A percentile compares a stretch with the other conserved stretches of the same genome.
These are phyloP conservation scores for Blastomussa wellsi DNA, from an alignment of 92 coral and sea anemone species.

Conservation along the genomic window DNA sequence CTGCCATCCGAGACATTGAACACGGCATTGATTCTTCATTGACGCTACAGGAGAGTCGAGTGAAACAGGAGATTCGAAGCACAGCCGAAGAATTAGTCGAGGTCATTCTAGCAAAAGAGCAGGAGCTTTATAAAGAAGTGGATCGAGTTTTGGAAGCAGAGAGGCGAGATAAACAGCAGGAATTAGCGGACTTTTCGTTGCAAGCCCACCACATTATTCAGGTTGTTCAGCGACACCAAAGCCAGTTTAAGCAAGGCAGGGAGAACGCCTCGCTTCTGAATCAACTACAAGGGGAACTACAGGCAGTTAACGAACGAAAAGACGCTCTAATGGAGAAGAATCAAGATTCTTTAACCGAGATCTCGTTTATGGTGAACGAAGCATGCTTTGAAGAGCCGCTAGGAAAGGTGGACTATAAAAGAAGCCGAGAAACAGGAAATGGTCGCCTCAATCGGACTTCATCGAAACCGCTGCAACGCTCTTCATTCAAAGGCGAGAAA, in stretches of 20 bases:
- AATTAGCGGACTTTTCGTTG: constrained; percentile 30
- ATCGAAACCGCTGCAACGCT: neutral
- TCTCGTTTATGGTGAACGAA: constrained; percentile 23
- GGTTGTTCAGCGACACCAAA: constrained; percentile 32
- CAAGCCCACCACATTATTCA: constrained; percentile 33
- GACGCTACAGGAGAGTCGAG: constrained; percentile 19
- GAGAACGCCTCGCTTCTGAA: neutral
- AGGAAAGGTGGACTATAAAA: constrained; percentile 17
- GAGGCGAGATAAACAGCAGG: constrained; percentile 21
- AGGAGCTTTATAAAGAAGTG: constrained; percentile 34
- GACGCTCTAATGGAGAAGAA: constrained; percentile 10
- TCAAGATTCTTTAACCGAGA: neutral
- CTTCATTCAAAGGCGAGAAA: neutral
- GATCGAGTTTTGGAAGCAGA: constrained; percentile 28
- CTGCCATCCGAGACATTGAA: constrained; percentile 23
- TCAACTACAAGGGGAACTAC: constrained; percentile 17
- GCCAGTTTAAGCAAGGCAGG: constrained; percentile 17
- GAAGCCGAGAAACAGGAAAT: neutral
- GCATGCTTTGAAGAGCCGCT: constrained; percentile 22
- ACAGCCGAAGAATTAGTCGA: constrained; percentile 20
- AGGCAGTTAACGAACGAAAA: constrained; percentile 19
- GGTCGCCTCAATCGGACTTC: neutral
- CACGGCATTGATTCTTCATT: constrained; percentile 31
- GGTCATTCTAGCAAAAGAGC: constrained; percentile 17
- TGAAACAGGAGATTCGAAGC: constrained; percentile 26